Evolutionary conservation across 2,888 invertebrate genomes (phyloP).

Genomic region (Eilema caniola): DNA sequence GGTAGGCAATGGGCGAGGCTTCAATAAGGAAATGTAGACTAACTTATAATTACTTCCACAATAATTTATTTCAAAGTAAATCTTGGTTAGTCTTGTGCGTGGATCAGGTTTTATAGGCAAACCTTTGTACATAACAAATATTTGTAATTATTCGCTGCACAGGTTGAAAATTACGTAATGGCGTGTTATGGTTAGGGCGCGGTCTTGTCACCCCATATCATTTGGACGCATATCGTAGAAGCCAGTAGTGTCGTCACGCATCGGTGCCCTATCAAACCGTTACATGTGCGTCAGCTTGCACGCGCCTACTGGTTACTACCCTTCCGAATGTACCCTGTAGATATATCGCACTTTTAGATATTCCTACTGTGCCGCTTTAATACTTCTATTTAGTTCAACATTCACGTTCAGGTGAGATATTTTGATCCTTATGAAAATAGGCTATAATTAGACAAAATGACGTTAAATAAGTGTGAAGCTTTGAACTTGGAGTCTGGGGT

Average conservation of each 20-base stretch:
- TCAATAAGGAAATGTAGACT: background rate
- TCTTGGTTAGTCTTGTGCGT: background rate
- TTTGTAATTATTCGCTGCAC: constrained; percentile 42
- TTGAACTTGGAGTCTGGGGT: too few relatives aligned
- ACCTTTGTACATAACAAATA: background rate
- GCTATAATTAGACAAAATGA: too few relatives aligned
- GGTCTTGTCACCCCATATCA: constrained; percentile 29
- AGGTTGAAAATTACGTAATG: constrained; percentile 57
- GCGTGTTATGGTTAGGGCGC: constrained; percentile 54
- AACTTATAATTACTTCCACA: background rate
- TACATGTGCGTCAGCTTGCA: constrained; percentile 66
- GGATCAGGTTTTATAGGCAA: background rate
- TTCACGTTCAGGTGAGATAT: background rate
- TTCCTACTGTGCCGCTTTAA: background rate
- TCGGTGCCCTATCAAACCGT: constrained; percentile 56
- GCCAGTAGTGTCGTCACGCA: constrained; percentile 53
- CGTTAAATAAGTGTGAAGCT: too few relatives aligned
- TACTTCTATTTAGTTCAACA: background rate
- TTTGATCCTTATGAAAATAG: background rate
- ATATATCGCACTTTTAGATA: background rate
- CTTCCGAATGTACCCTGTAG: constrained; percentile 23
- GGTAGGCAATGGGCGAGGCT: background rate
- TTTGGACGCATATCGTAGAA: constrained; percentile 18
- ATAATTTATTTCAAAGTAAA: constrained; percentile 4
- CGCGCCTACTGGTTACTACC: constrained; percentile 40